phyloP scores from a whole-genome alignment of 2,797 vertebrate species.

The Anableps anableps region DNA sequence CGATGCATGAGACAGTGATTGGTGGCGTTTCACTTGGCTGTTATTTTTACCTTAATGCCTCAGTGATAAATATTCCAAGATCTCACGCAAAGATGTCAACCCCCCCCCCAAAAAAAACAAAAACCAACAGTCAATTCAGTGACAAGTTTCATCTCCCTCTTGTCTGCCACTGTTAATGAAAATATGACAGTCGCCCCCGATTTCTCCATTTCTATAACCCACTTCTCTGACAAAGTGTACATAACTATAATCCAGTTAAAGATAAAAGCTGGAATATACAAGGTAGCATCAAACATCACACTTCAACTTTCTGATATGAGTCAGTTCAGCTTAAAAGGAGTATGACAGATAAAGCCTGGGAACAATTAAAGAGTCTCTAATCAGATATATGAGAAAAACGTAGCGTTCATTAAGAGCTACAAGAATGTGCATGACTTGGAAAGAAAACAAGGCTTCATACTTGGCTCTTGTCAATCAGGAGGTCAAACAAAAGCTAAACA shows the following conservation, averaged over 20 bases:
- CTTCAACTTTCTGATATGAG: constrained; percentile 43
- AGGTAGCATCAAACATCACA: constrained; percentile 54
- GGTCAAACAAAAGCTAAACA: constrained; percentile 30
- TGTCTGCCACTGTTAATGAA: constrained; percentile 16
- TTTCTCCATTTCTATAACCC: constrained; percentile 13
- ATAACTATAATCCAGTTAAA: constrained; percentile 53
- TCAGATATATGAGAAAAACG: constrained; percentile 56
- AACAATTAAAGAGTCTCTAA: constrained; percentile 10
- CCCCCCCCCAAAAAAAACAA: neutral
- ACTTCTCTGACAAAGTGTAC: constrained; percentile 37
- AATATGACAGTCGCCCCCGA: constrained; percentile 7
- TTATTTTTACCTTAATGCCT: constrained; percentile 30
- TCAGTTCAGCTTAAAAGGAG: constrained; percentile 62
- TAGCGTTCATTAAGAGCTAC: constrained; percentile 30
- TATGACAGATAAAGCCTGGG: constrained; percentile 1
- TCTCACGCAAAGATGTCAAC: neutral
- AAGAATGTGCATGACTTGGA: constrained; percentile 11
- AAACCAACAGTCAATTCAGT: neutral
- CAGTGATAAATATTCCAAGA: constrained; percentile 10
- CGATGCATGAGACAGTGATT: constrained; percentile 36
- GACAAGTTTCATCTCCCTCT: neutral
- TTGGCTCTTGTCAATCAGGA: constrained; percentile 25
- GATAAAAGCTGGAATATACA: constrained; percentile 44
- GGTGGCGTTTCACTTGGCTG: constrained; percentile 28
- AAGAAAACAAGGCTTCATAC: constrained; percentile 27